Base-by-base conservation (phyloP, 35 echinoderm and acorn worm species). In the Patiria miniata region DNA sequence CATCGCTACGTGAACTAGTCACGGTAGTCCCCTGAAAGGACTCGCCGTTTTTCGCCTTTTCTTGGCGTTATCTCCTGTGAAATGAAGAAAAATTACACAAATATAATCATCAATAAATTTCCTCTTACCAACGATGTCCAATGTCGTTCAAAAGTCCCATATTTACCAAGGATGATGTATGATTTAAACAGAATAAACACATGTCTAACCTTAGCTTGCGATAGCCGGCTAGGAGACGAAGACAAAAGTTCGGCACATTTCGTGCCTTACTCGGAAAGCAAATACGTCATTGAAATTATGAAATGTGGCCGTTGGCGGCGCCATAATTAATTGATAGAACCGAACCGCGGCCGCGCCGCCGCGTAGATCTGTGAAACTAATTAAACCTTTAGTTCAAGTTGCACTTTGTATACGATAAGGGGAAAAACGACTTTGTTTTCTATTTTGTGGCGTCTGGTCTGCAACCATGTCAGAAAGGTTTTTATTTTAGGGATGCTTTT, bases 1-100 rank as follows among this genome's bases (percentile, higher is more conserved):
- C 87, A 89, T 89, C 39, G 87, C 87, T 82, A 89, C 87, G 78
- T 89, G 57, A 58, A 82, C 78, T 52, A 51, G 52, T 40, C 54
- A 89, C 87, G 87, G 87, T 89, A 89, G 87, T 89, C 87, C 87
- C 44, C 28, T 80, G 77, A 36, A 42, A 89, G 87, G 86, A 89
- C 87, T 80, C 55, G 87, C 78, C 87, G 79, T 82, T 89, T 73
- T 61, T 58, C 79, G 79, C 87, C 78, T 79, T 89, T 81, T 89
- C 79, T 78, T 54, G 79, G 78, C 78, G 87, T 40, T 60, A 82
- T 89, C 87, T 89, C 87, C 87, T 89, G 78, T 60, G 40, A 68
- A 89, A 89, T 81, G n/a, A 51, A 57, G 73, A 58, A 89, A 82
- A 40, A 73, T 59, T 84, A 60, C 51, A 53, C 51, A 38, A 15